Evolutionary conservation across 2,888 invertebrate species (phyloP).

Genomic region (Azorinus chamasolen): DNA sequence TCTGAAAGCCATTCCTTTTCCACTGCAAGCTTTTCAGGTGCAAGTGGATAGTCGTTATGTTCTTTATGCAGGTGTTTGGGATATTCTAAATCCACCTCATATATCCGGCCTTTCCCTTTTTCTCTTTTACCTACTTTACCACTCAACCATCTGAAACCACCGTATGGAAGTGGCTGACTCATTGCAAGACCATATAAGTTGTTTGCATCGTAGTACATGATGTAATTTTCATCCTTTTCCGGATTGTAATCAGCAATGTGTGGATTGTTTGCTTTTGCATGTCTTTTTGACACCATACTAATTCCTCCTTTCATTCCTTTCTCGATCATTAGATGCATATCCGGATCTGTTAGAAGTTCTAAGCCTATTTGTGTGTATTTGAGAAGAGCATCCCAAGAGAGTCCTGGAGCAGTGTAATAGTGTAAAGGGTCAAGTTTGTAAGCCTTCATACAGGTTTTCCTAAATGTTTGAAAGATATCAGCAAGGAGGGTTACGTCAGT

Average conservation of each 20-base stretch:
- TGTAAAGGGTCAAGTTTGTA: slow-evolving; percentile 75
- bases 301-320: slow-evolving; percentile 35
- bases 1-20: slow-evolving; percentile 39
- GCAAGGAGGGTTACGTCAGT: too few relatives aligned
- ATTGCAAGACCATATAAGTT: too few relatives aligned
- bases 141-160: slow-evolving; percentile 78
- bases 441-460: too few relatives aligned
- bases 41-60: slow-evolving; percentile 33
- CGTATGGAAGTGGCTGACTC: slow-evolving; percentile 71
- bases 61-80: slow-evolving; percentile 16
- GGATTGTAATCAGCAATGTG: slow-evolving; percentile 28
- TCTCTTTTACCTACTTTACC: slow-evolving; percentile 52
- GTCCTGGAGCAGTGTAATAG: slow-evolving; percentile 79
- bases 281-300: slow-evolving; percentile 12
- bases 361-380: slow-evolving; percentile 70
- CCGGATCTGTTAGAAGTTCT: slow-evolving; percentile 74
- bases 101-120: slow-evolving; percentile 31
- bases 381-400: too few relatives aligned
- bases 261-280: too few relatives aligned
- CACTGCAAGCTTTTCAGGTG: slow-evolving; percentile 69
- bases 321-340: slow-evolving; percentile 76
- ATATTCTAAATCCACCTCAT: slow-evolving; percentile 30
- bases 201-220: slow-evolving; percentile 20
- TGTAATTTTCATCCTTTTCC: background rate
- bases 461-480: too few relatives aligned